Base-by-base conservation (phyloP, 2,888 invertebrate species). In the Nipponacmea schrenckii region DNA sequence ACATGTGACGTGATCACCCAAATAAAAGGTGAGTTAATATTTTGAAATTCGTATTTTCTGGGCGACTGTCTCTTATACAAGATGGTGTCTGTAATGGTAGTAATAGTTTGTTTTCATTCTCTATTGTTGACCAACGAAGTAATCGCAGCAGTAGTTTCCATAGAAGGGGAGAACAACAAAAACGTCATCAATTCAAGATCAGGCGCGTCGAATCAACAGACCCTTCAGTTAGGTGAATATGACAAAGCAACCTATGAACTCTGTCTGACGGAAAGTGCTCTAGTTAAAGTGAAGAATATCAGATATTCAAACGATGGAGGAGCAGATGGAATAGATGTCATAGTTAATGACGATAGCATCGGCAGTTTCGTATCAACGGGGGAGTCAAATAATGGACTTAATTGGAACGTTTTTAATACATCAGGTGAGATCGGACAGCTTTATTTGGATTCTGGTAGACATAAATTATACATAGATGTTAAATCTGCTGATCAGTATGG, bases 281-380 rank as follows among this genome's bases (percentile, higher is more conserved):
- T 68, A 5, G 46, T 81, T 2, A 48, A 62, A 1, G 50, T 80
- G 0, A 62, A 69, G 10, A 69, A 75, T 27, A 67, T 81, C 5
- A 68, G 68, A 12, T 76, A 75, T 70, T 80, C 81, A 5, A 81
- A 81, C 64, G 80, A 80, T 56, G 81, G 80, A 3, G 73, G 46
- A 1, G 56, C 70, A 5, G 81, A 81, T 64, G 45, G 26, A 12
- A 44, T 79, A 2, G 46, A 67, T 2, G 62, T 79, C 4, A 44
- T 70, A 15, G 20, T 81, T 2, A 77, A 80, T 64, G 75, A 73
- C n/a, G 44, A 48, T 0, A 63, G 63, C 17, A 26, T 79, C 0
- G 77, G 77, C 27, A 64, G 62, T 10, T 74, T 76, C 31, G 14
- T 48, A 17, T 69, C 75, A 24, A 50, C 62, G 46, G 27, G 67